Percentiles rank a stretch among this genome's conserved stretches.
Evolutionary conservation across 2,113 vertebrate genomes (phyloP).

Genomic region (Clarias macrocephalus): DNA sequence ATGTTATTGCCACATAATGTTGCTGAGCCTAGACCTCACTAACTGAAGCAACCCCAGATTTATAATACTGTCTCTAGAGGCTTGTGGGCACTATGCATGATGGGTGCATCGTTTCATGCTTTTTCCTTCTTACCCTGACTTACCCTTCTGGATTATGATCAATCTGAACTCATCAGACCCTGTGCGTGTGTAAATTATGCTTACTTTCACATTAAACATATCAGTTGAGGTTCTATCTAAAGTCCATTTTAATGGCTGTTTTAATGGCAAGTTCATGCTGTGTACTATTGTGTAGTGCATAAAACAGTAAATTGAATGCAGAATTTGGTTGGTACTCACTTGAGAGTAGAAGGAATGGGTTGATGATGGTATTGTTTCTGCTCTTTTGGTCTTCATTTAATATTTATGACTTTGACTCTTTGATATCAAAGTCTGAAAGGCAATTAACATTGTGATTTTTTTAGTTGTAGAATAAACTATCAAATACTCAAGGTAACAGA

Average conservation of each 20-base stretch:
- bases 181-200: too few relatives aligned
- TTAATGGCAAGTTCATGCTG: neutral
- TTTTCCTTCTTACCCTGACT: too few relatives aligned
- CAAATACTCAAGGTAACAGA: neutral
- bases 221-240: neutral
- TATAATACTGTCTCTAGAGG: too few relatives aligned
- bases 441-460: neutral
- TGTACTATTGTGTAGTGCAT: neutral
- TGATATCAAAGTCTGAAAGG: neutral
- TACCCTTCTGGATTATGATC: too few relatives aligned
- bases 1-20: too few relatives aligned
- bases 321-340: neutral
- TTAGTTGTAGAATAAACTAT: neutral
- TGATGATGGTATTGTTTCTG: neutral
- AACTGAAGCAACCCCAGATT: too few relatives aligned
- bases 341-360: neutral
- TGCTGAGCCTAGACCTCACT: too few relatives aligned
- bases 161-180: too few relatives aligned
- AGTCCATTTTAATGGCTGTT: constrained; percentile 43
- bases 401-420: neutral
- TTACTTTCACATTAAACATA: too few relatives aligned
- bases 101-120: too few relatives aligned
- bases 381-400: neutral
- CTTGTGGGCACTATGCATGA: too few relatives aligned
- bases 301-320: neutral